These are phyloP conservation scores for Entosphenus tridentatus DNA, from an alignment of 2,113 vertebrate genomes.

Conservation along the genomic window DNA sequence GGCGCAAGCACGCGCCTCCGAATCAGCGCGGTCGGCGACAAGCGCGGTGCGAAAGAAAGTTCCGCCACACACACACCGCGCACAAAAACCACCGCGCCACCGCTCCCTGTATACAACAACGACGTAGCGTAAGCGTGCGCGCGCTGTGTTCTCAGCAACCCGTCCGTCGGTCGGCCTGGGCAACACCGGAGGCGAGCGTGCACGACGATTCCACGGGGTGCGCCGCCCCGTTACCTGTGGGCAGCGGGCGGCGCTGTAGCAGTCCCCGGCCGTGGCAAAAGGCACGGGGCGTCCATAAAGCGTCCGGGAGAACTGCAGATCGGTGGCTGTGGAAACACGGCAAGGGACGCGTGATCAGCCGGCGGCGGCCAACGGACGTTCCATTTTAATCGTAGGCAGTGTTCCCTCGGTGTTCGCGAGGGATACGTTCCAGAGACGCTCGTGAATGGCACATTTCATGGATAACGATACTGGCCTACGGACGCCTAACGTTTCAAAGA, in stretches of 20 bases:
- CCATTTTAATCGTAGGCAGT: too few relatives aligned
- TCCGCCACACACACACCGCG: not conserved
- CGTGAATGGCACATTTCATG: too few relatives aligned
- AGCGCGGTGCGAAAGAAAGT: not conserved
- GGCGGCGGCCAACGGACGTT: too few relatives aligned
- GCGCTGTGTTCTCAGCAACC: not conserved
- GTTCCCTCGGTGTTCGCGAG: too few relatives aligned
- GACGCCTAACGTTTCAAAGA: too few relatives aligned
- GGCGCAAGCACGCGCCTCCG: too few relatives aligned
- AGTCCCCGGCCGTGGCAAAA: conserved; percentile 81
- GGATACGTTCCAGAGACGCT: too few relatives aligned
- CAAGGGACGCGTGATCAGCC: too few relatives aligned
- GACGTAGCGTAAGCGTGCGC: not conserved
- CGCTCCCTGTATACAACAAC: not conserved
- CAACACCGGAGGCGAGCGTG: not conserved
- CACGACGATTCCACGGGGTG: not conserved
- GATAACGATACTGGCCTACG: too few relatives aligned
- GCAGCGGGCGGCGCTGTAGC: conserved; percentile 67
- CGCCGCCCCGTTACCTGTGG: conserved; percentile 44
- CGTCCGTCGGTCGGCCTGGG: not conserved
- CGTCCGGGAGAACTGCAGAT: conserved; percentile 60
- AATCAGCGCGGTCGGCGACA: too few relatives aligned
- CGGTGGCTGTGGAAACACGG: conserved; percentile 35
- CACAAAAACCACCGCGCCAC: not conserved
- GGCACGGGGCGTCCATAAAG: conserved; percentile 57